These are phyloP conservation scores for Helleia helle DNA, from an alignment of 2,888 invertebrate genomes.

Conservation along the genomic window DNA sequence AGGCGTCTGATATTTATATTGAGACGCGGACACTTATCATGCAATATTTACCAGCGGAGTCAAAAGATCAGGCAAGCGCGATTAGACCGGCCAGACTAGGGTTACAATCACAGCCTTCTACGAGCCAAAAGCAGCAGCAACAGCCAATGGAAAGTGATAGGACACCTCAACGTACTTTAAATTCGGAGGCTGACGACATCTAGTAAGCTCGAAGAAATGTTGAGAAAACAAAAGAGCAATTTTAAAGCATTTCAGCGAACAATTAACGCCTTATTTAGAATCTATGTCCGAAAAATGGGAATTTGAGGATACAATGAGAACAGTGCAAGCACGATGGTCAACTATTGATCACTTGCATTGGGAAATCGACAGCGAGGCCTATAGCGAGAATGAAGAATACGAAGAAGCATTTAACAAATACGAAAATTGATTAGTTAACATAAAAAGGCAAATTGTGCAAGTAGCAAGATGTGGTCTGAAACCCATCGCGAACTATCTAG, in stretches of 20 bases:
- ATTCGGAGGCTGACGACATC: background rate
- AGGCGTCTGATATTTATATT: no score
- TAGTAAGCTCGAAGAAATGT: slow-evolving; percentile 3
- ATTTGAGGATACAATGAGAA: background rate
- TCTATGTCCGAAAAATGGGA: background rate
- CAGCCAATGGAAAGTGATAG: no score
- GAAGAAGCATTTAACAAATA: background rate
- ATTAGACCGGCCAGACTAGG: no score
- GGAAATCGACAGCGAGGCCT: background rate
- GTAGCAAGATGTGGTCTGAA: background rate
- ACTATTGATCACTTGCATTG: background rate
- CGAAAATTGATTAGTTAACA: background rate
- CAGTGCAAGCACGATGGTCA: background rate
- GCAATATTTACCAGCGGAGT: no score
- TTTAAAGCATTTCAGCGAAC: no score
- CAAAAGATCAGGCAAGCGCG: no score
- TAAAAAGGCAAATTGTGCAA: background rate
- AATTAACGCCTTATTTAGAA: no score
- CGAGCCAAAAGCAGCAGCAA: no score
- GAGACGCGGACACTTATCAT: no score
- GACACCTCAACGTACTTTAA: no score
- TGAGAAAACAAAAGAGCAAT: background rate
- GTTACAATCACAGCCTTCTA: no score
- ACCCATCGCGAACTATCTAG: background rate
- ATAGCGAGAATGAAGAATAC: background rate